A percentile compares a stretch with the other conserved stretches of the same genome.
Evolutionary conservation across 2,888 invertebrate genomes (phyloP).

Genomic region (Campoplex nolae): DNA sequence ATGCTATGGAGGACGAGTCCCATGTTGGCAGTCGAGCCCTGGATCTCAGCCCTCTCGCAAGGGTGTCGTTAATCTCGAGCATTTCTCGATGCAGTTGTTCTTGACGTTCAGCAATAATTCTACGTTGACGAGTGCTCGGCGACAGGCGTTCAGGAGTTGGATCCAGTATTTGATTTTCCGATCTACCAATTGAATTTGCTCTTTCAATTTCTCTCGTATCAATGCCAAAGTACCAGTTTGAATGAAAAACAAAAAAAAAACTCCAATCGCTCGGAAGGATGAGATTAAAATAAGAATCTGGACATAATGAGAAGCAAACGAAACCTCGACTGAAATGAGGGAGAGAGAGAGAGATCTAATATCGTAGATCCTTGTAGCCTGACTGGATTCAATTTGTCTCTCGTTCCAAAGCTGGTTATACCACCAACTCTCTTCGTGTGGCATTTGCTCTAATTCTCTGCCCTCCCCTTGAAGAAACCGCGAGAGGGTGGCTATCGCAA

Average conservation of each 20-base stretch:
- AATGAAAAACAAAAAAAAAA: background rate
- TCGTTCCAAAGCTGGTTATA: constrained; percentile 53
- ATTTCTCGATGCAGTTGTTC: constrained; percentile 77
- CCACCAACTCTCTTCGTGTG: constrained; percentile 40
- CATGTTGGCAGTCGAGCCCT: constrained; percentile 76
- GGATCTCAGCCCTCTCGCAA: constrained; percentile 76
- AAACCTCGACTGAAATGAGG: background rate
- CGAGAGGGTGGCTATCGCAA: constrained; percentile 65
- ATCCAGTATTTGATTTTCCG: constrained; percentile 74
- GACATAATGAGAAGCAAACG: constrained; percentile 13
- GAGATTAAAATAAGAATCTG: background rate
- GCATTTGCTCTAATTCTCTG: constrained; percentile 39
- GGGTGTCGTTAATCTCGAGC: constrained; percentile 78
- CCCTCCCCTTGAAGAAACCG: constrained; percentile 50
- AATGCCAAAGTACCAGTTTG: background rate
- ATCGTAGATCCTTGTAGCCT: constrained; percentile 17
- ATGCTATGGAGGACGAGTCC: constrained; percentile 78
- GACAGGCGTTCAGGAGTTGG: constrained; percentile 68
- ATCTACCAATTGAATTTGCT: constrained; percentile 65
- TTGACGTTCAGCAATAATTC: constrained; percentile 77
- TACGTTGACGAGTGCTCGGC: constrained; percentile 71
- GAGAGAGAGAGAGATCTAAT: constrained; percentile 20
- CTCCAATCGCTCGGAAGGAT: background rate
- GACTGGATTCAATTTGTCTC: constrained; percentile 60
- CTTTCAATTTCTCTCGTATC: background rate